A percentile compares a stretch with the other conserved stretches of the same genome.
Evolutionary conservation across 1,140 invertebrate species (phyloP).

Genomic region (Thalassaphorura encarpata): DNA sequence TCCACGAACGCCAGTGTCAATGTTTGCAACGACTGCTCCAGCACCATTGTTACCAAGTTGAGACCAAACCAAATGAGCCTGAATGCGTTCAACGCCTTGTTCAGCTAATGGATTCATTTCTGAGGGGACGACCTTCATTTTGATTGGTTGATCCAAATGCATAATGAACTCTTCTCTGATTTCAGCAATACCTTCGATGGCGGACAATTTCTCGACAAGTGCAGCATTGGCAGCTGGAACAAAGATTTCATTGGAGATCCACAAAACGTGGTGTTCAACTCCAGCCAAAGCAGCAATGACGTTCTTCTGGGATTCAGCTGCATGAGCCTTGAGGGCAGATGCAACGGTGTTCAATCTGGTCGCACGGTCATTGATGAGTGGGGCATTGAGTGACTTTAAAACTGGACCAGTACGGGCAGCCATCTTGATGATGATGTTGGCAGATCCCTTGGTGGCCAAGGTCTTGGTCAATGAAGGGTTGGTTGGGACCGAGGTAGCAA

Average conservation of each 20-base stretch:
- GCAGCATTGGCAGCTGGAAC: background rate
- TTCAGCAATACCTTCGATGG: background rate
- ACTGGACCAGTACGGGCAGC: background rate
- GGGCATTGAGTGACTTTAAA: background rate
- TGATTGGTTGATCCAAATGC: no score
- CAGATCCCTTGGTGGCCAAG: background rate
- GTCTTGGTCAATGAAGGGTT: background rate
- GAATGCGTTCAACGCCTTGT: background rate
- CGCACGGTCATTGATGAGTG: background rate
- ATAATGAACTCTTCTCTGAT: background rate
- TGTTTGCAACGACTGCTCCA: constrained; percentile 2
- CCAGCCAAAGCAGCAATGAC: background rate
- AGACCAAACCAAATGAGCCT: constrained; percentile 9
- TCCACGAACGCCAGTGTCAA: constrained; percentile 13
- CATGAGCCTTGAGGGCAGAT: background rate
- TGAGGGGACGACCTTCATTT: background rate
- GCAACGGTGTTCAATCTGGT: background rate
- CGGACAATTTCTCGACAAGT: background rate
- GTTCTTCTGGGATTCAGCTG: background rate
- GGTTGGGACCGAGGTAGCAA: no score
- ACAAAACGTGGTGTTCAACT: background rate
- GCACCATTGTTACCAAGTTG: background rate
- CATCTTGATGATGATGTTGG: background rate
- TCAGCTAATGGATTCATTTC: background rate
- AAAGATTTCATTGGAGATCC: constrained; percentile 12